Conservation (phyloP, 2,113 vertebrate genomes). For the Rostratula benghalensis region DNA sequence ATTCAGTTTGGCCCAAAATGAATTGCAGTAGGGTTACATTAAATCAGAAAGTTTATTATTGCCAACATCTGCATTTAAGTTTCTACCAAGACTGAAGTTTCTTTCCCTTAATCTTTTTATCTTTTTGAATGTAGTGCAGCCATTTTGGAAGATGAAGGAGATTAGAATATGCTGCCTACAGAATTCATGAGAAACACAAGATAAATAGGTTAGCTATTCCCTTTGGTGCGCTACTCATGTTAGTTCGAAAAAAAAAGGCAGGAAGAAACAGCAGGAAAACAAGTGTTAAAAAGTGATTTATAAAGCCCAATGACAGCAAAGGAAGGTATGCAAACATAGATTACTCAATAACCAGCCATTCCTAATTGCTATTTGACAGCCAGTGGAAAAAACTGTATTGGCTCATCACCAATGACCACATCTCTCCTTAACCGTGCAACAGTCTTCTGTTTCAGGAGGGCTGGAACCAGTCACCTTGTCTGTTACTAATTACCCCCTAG, state of each 20-base stretch:
- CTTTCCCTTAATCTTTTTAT: not conserved
- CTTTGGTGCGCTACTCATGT: not conserved
- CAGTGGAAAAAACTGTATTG: not conserved
- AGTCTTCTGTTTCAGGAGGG: not conserved
- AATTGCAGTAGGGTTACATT: not conserved
- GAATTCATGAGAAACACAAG: not conserved
- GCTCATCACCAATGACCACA: not conserved
- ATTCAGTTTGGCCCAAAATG: not conserved
- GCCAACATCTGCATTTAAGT: not conserved
- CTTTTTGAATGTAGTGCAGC: not conserved
- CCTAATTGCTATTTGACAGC: not conserved
- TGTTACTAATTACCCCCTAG: not conserved
- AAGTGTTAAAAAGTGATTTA: not conserved
- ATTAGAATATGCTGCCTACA: slow-evolving; percentile 2
- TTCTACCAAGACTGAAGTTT: not conserved
- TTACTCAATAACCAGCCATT: not conserved
- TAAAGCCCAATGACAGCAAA: not conserved
- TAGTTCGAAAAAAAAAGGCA: not conserved
- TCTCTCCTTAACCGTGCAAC: not conserved
- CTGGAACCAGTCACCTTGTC: not conserved
- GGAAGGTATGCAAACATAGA: not conserved
- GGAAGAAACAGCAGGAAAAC: not conserved
- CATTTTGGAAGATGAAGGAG: slow-evolving; percentile 1
- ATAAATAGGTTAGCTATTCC: slow-evolving; percentile 49
- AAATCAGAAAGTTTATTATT: not conserved